Base-by-base conservation (phyloP, 1,140 invertebrate genomes). In the Adelges cooleyi region DNA sequence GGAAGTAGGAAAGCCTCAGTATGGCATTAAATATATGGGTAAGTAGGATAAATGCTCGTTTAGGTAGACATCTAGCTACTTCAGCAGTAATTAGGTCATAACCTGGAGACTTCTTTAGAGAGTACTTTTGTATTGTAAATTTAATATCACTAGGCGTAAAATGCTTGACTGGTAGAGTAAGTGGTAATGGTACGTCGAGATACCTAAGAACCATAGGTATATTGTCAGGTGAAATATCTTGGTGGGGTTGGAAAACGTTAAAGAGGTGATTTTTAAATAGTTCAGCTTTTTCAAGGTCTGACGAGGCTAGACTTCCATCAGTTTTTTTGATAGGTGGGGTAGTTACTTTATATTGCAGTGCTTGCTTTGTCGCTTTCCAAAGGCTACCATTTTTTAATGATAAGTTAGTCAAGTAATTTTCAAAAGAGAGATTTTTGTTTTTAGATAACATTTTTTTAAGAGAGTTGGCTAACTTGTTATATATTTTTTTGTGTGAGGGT, bases 21-120 rank as follows among this genome's bases (percentile, higher is more conserved):
- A 36, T 27, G 53, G 59, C 65, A 48, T 69, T 69, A 42, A 67
- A 67, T 4, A 70, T 23, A 15, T 67, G 40, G 2, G 46, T 44
- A 10, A 68, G 36, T 13, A 33, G 25, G 20, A 27, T 66, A 13
- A 66, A 11, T 18, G 65, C 23, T 6, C 46, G n/a, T 27, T 40
- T 27, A 9, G 65, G 33, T n/a, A 51, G 17, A 13, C n/a, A 17
- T 48, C 42, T 65, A n/a, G 22, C 9, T 22, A 46, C 42, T 48
- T 46, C 13, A 4, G 38, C 66, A n/a, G 66, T 67, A 29, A 67
- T 67, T 13, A 56, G 10, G 13, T 67, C 53, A 25, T 18, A 49
- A 13, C 66, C 66, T 15, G 66, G 66, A 13, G 66, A 36, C 50
- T 67, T 67, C 25, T 23, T 42, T 6, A 46, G 23, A 11, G 17